Conservation (phyloP, 2,113 vertebrate species). For the Ceyx melanurus region DNA sequence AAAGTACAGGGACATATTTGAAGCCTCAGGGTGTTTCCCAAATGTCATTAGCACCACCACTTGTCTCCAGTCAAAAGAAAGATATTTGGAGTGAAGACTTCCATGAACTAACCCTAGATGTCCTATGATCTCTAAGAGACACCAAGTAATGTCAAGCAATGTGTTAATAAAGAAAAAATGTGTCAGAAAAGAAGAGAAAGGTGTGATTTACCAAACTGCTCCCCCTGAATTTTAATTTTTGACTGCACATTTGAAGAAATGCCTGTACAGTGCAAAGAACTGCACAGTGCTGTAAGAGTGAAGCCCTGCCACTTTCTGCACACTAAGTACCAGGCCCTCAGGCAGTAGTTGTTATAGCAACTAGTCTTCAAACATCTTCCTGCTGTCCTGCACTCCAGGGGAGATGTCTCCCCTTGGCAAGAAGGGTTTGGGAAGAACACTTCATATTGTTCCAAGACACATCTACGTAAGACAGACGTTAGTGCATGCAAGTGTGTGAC, state of each 20-base stretch:
- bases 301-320: background rate
- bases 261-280: background rate
- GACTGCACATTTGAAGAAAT: background rate
- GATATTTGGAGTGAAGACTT: background rate
- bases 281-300: background rate
- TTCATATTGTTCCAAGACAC: background rate
- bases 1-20: background rate
- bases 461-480: background rate
- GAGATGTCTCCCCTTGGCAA: background rate
- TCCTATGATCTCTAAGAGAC: fast-evolving
- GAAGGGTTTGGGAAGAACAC: background rate
- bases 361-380: background rate
- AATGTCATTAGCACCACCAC: background rate
- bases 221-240: background rate
- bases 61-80: background rate
- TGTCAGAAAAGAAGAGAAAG: background rate
- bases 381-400: background rate
- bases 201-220: background rate
- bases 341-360: background rate
- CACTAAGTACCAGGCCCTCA: background rate
- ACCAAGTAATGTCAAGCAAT: background rate
- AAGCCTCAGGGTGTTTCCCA: background rate
- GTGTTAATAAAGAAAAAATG: background rate
- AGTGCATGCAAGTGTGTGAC: fast-evolving
- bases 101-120: background rate